These are phyloP conservation scores for Conops quadrifasciatus DNA, from an alignment of 2,888 invertebrate genomes.

Conservation along the genomic window DNA sequence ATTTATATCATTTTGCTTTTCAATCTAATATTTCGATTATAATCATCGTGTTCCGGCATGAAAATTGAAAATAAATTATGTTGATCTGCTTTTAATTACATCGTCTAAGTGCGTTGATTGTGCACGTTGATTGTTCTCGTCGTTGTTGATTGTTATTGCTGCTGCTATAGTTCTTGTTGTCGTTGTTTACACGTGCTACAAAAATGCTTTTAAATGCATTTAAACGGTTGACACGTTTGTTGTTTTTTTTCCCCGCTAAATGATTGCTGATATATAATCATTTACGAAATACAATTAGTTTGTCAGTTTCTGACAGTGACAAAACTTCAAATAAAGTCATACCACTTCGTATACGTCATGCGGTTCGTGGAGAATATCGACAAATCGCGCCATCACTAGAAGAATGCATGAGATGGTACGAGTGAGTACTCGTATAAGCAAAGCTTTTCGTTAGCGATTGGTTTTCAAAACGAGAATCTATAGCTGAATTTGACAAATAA, in stretches of 20 bases:
- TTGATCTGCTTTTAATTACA: slow-evolving; percentile 17
- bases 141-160: neutral
- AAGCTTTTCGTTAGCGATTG: slow-evolving; percentile 22
- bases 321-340: slow-evolving; percentile 12
- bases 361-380: slow-evolving; percentile 19
- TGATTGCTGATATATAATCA: neutral
- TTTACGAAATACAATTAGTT: slow-evolving; percentile 26
- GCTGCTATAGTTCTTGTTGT: slow-evolving; percentile 7
- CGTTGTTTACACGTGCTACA: slow-evolving; percentile 19
- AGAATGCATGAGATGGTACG: neutral
- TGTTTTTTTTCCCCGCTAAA: too few relatives aligned
- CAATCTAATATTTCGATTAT: neutral
- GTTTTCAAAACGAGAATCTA: too few relatives aligned
- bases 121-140: neutral
- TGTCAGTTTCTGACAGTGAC: slow-evolving; percentile 22
- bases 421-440: neutral
- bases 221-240: too few relatives aligned
- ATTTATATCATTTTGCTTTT: too few relatives aligned
- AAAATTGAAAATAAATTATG: slow-evolving; percentile 26
- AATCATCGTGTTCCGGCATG: slow-evolving; percentile 17
- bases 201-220: slow-evolving; percentile 19
- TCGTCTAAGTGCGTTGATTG: neutral
- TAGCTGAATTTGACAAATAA: neutral
- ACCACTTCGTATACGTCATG: slow-evolving; percentile 9
- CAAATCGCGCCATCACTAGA: slow-evolving; percentile 3